Base-by-base conservation (phyloP, 2,113 vertebrate genomes). In the Plecotus auritus region DNA sequence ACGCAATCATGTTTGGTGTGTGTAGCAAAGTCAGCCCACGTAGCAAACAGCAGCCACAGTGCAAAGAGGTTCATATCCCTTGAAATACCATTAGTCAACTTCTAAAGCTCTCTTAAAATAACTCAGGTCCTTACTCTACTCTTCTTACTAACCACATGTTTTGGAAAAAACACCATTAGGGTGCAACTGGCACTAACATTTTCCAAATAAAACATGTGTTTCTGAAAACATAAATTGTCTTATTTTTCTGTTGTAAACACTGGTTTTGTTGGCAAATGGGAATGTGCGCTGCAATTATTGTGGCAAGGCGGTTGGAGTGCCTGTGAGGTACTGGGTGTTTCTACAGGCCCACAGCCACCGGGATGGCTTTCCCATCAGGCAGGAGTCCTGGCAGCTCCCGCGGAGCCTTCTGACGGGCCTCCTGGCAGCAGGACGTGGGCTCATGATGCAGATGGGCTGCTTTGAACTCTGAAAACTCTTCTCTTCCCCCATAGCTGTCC, bases 181-280 rank as follows among this genome's bases (percentile, higher is more conserved):
- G 83, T 91, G 47, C 74, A 91, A 91, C 45, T 93, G 83, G 74
- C 72, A 54, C 37, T 69, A 54, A 94, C 59, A 96, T 91, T 97
- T 97, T 97, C 96, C 97, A 97, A 97, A 97, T 90, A 85, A 97
- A 97, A 96, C 92, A 94, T 64, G 94, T 85, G 61, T 89, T 93
- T 95, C 93, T 91, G 93, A 95, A 94, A 88, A 81, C 90, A 91
- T 73, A 96, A 83, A 88, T 89, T 42, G 28, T 77, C 78, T 73
- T 92, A 69, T 56, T 96, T 94, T 93, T 91, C 91, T 93, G 23
- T 59, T 76, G 49, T 92, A 88, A 94, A 86, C 74, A 87, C 91
- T 82, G 77, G 70, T 47, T 97, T 89, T 49, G 51, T 30, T 81
- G 94, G 91, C 91, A 70, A 90, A 88, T 54, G 73, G 76, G 37